These are phyloP conservation scores for Trachops cirrhosus DNA, from an alignment of 2,797 vertebrate genomes.

Conservation along the genomic window DNA sequence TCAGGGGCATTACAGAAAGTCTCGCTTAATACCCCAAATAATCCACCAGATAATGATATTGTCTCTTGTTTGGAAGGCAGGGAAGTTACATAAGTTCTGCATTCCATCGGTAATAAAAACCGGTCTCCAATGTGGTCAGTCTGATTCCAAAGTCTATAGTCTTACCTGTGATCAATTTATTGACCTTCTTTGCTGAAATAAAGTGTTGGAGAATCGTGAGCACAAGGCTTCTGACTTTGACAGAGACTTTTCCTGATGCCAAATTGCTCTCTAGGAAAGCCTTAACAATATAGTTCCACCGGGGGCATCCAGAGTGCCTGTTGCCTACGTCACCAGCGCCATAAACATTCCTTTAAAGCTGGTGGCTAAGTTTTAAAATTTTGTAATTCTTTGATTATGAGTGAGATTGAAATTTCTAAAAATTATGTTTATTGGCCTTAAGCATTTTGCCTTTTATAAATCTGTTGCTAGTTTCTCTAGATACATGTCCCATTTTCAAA, in stretches of 20 bases:
- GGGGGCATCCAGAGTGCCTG: neutral
- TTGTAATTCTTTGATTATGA: neutral
- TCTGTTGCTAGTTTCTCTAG: neutral
- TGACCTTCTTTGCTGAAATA: neutral
- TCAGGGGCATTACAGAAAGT: neutral
- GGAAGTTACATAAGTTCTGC: neutral
- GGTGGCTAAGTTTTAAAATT: neutral
- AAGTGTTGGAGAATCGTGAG: neutral
- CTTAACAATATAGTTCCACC: neutral
- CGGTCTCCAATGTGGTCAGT: neutral
- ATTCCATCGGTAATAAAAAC: too few relatives aligned
- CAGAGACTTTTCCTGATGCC: neutral
- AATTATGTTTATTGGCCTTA: neutral
- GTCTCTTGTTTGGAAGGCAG: neutral
- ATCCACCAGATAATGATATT: neutral
- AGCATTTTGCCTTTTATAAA: constrained; percentile 5
- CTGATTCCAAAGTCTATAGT: neutral
- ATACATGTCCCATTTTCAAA: neutral
- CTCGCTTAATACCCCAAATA: neutral
- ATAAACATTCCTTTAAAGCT: neutral
- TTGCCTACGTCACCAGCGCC: neutral
- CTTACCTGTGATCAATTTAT: neutral
- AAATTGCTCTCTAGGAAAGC: neutral
- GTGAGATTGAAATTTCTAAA: neutral
- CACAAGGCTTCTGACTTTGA: neutral